Evolutionary conservation across 2,113 vertebrate species (phyloP).

Genomic region (Helogale parvula): DNA sequence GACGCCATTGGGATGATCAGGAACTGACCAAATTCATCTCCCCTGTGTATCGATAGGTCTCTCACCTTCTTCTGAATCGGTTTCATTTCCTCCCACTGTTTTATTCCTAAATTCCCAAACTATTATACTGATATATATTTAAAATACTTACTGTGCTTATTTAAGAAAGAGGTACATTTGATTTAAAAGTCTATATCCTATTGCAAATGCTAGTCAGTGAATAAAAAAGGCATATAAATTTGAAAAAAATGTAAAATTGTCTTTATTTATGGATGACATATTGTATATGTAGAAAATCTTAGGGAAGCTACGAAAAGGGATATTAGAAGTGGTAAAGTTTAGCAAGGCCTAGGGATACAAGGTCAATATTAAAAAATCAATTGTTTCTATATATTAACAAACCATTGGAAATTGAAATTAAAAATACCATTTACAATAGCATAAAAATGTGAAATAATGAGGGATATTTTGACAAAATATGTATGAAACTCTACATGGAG

Average conservation of each 20-base stretch:
- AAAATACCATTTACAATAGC: slow-evolving; percentile 57
- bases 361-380: slow-evolving; percentile 44
- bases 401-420: slow-evolving; percentile 43
- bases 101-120: slow-evolving; percentile 33
- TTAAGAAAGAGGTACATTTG: slow-evolving; percentile 40
- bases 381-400: slow-evolving; percentile 55
- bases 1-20: background rate
- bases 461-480: slow-evolving; percentile 46
- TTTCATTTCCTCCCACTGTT: background rate
- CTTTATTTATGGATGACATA: slow-evolving; percentile 70
- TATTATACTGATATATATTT: background rate
- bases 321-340: slow-evolving; percentile 32
- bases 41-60: background rate
- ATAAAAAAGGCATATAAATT: slow-evolving; percentile 47
- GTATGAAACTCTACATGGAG: background rate
- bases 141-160: slow-evolving; percentile 13
- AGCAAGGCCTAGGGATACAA: slow-evolving; percentile 57
- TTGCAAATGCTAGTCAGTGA: background rate
- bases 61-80: background rate
- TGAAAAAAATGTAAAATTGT: slow-evolving; percentile 49
- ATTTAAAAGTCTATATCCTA: background rate
- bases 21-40: background rate
- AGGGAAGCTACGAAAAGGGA: slow-evolving; percentile 35
- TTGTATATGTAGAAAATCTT: slow-evolving; percentile 46
- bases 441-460: slow-evolving; percentile 61